Base-by-base conservation (phyloP, 1,140 invertebrate genomes). In the Drosophila nannoptera region DNA sequence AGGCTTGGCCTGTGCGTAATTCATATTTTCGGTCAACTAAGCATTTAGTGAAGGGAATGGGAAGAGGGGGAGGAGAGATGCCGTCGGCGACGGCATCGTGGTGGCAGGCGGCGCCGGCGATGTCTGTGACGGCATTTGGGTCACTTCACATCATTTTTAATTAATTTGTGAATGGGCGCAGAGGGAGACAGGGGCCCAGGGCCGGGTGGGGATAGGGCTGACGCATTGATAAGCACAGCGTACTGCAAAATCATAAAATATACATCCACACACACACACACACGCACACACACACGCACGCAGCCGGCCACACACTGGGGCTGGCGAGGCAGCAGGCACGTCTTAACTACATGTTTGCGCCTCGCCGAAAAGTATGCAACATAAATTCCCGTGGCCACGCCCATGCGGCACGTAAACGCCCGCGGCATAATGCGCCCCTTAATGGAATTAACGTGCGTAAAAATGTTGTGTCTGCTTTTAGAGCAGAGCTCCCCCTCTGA, bases 371-470 rank as follows among this genome's bases (percentile, higher is more conserved):
- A 49, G 52, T 29, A 73, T 53, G 64, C 69, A 62, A 69, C 38
- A 77, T 65, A 62, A 74, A 78, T 70, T 78, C 60, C 46, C 33
- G 56, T 48, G 49, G 65, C 56, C 65, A 68, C 65, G 65, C 65
- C 58, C 65, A 77, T 58, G 35, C 55, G 59, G 63, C 59, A 77
- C 69, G 64, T 70, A 69, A 61, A 52, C 69, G 64, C 32, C 66
- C 45, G 65, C 49, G 59, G 65, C 73, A 72, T 72, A 72, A 72
- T 77, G 75, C 73, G 68, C 46, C 73, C 76, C 72, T 68, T 76
- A 76, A 77, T 77, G 75, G 73, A 72, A 77, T 72, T 72, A 77
- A 76, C 69, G 75, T 77, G 73, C 73, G 62, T 70, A 68, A 68
- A 77, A 77, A 76, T 72, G 63, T 71, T 68, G 61, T 54, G 49